These are phyloP conservation scores for Aphelocoma californica DNA, from an alignment of 2,797 vertebrate species.

Conservation along the genomic window DNA sequence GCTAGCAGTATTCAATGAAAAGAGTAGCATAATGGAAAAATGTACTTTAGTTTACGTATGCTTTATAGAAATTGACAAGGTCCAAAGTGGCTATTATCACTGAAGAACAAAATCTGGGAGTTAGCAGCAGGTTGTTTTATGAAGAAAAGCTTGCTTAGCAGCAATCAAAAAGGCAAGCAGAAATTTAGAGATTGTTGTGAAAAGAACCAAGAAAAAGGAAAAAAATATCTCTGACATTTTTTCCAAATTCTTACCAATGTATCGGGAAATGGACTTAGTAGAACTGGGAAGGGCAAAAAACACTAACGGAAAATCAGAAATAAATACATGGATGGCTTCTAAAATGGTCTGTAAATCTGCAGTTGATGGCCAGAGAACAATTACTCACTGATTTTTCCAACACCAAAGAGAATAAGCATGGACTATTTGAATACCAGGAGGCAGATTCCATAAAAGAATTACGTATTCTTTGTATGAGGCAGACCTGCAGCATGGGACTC, in stretches of 20 bases:
- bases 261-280: neutral
- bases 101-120: neutral
- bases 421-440: neutral
- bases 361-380: neutral
- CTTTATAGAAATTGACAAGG: neutral
- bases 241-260: neutral
- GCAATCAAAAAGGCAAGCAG: neutral
- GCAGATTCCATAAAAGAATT: accelerated
- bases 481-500: accelerated
- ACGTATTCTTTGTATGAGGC: neutral
- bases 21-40: neutral
- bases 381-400: too few species aligned
- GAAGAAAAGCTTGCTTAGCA: neutral
- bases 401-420: neutral
- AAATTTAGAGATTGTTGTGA: neutral
- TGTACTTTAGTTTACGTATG: neutral
- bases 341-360: neutral
- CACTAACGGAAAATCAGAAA: neutral
- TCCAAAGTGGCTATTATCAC: neutral
- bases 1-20: neutral
- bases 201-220: neutral
- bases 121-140: neutral
- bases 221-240: neutral
- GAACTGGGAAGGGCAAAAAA: neutral
- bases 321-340: neutral